Evolutionary conservation across 2,888 invertebrate genomes (phyloP), one percentile per base, ranked within the genome.

Genomic region (Chalcosyrphus nemorum): DNA sequence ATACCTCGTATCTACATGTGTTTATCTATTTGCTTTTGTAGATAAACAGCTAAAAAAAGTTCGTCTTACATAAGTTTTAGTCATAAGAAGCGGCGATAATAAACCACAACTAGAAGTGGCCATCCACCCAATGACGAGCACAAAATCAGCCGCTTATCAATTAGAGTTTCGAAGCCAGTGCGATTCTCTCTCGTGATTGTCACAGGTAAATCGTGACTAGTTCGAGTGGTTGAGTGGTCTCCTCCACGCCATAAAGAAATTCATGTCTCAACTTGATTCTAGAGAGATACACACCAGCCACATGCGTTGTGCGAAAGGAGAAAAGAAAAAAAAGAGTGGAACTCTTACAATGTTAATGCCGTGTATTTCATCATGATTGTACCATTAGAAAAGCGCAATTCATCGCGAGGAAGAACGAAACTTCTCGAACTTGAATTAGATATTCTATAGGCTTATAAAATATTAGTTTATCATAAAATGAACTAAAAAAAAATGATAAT

Each of bases 341-440:
- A 3, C 19, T 57, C 24, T 65, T 65, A 35, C 32, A 24, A n/a
- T 59, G 11, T n/a, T 47, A 24, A 24, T 35, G 9, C 1, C 13
- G 11, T 41, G 65, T 61, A 82, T 82, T 78, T 82, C 82, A 78
- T 74, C 78, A 82, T 78, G 4, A 35, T 11, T 47, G 17, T 9
- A n/a, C n/a, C 56, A 71, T 52, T 76, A 29, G 38, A 68, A 82
- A 63, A 56, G 29, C 45, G 71, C 77, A 65, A 71, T 47, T 77
- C 77, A 82, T 72, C 24, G 3, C 35, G 13, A 29, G 6, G 32
- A 24, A 19, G 5, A 56, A 56, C 21, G 43, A 50, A 74, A 68
- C 59, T 52, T 68, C 61, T 77, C 50, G 56, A 77, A 43, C 17
- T 7, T 2, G 4, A 15, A 43, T 15, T 63, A 52, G 63, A 52